A percentile compares a stretch with the other conserved stretches of the same genome.
These are phyloP conservation scores for Alectura lathami DNA, from an alignment of 2,113 vertebrate genomes.

Conservation along the genomic window DNA sequence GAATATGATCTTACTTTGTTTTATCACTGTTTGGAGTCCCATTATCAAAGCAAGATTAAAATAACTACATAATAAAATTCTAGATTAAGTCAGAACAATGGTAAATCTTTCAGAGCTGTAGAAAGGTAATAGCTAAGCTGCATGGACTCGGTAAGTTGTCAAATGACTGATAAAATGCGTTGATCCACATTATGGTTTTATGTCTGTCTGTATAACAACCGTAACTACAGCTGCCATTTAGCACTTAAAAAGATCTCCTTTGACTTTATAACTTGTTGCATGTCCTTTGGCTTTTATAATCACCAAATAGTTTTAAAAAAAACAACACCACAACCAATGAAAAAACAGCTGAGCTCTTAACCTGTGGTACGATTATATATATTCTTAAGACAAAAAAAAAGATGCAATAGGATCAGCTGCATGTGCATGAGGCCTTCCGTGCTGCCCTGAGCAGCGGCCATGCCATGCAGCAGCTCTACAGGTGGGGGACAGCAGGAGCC, in stretches of 20 bases:
- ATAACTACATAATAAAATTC: slow-evolving; percentile 43
- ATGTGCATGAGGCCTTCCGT: background rate
- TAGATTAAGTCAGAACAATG: slow-evolving; percentile 29
- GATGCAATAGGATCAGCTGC: background rate
- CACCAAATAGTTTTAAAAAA: background rate
- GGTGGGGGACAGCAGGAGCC: background rate
- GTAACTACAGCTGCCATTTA: background rate
- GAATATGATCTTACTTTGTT: slow-evolving; percentile 3
- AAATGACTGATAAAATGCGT: slow-evolving; percentile 25
- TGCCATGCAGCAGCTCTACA: background rate
- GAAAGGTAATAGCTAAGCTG: slow-evolving; percentile 17
- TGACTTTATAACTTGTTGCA: background rate
- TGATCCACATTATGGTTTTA: slow-evolving; percentile 23
- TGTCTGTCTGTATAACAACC: slow-evolving; percentile 1
- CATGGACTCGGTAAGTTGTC: background rate
- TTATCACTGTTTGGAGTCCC: background rate
- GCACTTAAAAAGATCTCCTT: background rate
- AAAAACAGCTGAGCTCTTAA: background rate
- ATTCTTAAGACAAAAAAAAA: background rate
- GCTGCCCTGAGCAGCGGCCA: background rate
- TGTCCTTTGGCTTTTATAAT: background rate
- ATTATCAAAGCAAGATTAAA: slow-evolving; percentile 41
- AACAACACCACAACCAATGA: no score
- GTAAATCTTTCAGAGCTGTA: slow-evolving; percentile 10
- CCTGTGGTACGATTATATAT: background rate